Evolutionary conservation across 2,797 vertebrate genomes (phyloP), one percentile per base, ranked within the genome.

Genomic region (Anolis apletophallus): DNA sequence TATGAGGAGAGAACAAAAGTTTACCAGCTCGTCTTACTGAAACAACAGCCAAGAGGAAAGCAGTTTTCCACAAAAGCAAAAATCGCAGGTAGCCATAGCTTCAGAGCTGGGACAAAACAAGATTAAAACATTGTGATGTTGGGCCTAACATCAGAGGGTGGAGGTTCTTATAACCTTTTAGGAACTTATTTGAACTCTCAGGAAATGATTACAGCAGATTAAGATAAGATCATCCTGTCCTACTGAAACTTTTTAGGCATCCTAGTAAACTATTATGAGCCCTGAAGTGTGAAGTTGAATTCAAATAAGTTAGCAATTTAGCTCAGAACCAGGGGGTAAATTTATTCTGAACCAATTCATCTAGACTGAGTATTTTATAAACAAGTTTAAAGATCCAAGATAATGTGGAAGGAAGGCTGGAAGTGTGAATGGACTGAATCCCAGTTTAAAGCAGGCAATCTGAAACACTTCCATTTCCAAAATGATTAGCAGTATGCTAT

Each of bases 261-360:
- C 55, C 55, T 26, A 61, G 36, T 61, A 23, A n/a, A 80, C 23
- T 74, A 64, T 61, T 2, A 9, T 23, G 68, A 81, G 9, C 40
- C 4, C 34, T 61, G 74, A 64, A 73, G 14, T 80, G 40, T 64
- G 32, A 81, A 74, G 17, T 17, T 36, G 46, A 73, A 54, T 34
- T 23, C 59, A 19, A 81, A 80, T 57, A n/a, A 57, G 59, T 67
- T 81, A 68, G 46, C 71, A 81, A 81, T 16, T 10, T 46, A 76
- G 34, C 12, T 57, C 34, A 81, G 32, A 76, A 86, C 10, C 29
- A 81, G 72, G 32, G 59, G 17, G 17, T 29, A 3, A n/a, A 76
- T 84, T 84, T 69, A 86, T 81, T 68, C 36, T 82, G 72, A 13
- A 23, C 34, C 46, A 36, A 75, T 81, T 81, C 81, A 86, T 71